Percentiles rank a stretch among this genome's conserved stretches.
Conservation (phyloP, 2,113 vertebrate genomes). For the Thryonomys swinderianus region DNA sequence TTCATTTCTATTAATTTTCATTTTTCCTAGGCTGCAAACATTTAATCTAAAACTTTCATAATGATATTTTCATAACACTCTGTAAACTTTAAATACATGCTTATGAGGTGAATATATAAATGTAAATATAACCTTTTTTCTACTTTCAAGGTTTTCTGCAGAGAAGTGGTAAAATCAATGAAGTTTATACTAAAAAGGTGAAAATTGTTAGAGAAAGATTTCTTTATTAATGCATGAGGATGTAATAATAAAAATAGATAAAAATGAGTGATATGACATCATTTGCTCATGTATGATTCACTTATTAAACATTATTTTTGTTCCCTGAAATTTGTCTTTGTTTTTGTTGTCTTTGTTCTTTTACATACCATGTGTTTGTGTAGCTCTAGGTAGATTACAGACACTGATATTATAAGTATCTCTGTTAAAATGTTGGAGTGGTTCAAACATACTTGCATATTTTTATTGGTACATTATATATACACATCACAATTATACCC, state of each 20-base stretch:
- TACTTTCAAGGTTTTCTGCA: conserved; percentile 44
- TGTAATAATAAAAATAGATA: conserved; percentile 17
- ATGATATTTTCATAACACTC: conserved; percentile 1
- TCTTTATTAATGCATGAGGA: conserved; percentile 19
- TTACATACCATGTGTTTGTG: not conserved
- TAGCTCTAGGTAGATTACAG: not conserved
- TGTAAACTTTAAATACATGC: not conserved
- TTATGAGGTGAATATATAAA: conserved; percentile 33
- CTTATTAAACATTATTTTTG: not conserved
- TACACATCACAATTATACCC: too few relatives aligned
- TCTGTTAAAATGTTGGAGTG: not conserved
- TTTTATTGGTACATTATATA: too few relatives aligned
- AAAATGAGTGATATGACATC: not conserved
- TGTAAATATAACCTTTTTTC: conserved; percentile 45
- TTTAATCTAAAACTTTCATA: conserved; percentile 5
- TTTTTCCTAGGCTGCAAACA: not conserved
- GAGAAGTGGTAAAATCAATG: conserved; percentile 33
- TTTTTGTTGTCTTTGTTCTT: not conserved
- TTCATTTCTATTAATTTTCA: conserved; percentile 39
- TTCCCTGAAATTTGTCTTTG: not conserved
- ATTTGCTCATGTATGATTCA: not conserved
- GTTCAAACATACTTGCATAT: not conserved
- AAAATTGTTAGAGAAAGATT: conserved; percentile 19
- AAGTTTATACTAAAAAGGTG: conserved; percentile 14
- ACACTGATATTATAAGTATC: not conserved